Conservation (phyloP, 2,797 vertebrate species). For the Acipenser ruthenus region DNA sequence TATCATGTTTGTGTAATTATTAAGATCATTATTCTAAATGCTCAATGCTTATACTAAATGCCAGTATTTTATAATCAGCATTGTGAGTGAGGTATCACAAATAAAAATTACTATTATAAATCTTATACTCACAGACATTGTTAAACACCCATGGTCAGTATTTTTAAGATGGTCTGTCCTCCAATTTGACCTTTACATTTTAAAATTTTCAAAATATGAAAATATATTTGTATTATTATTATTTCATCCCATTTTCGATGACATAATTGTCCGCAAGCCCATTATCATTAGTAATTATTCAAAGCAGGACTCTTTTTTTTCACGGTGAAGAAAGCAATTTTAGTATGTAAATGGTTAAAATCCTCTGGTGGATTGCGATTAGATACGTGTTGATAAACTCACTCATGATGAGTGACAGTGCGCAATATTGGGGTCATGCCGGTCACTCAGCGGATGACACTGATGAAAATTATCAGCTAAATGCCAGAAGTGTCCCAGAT, state of each 20-base stretch:
- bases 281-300: constrained; percentile 89
- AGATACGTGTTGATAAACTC: constrained; percentile 82
- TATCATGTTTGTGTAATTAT: no score
- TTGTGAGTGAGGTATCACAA: constrained; percentile 3
- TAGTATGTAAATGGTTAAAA: constrained; percentile 83
- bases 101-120: no score
- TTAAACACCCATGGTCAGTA: neutral
- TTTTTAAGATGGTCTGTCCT: neutral
- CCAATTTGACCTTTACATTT: no score
- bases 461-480: constrained; percentile 73
- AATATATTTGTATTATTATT: constrained; percentile 26
- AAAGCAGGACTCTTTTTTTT: constrained; percentile 58
- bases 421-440: constrained; percentile 68
- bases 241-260: constrained; percentile 66
- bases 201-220: no score
- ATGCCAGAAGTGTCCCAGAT: constrained; percentile 76
- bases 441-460: constrained; percentile 64
- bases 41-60: no score
- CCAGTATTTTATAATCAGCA: neutral
- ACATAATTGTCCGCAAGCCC: constrained; percentile 76
- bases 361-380: constrained; percentile 64
- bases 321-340: constrained; percentile 77
- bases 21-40: no score
- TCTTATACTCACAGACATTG: neutral
- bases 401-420: constrained; percentile 82